Base-by-base conservation (phyloP, 2,113 vertebrate genomes). In the Genyomyrus donnyi region DNA sequence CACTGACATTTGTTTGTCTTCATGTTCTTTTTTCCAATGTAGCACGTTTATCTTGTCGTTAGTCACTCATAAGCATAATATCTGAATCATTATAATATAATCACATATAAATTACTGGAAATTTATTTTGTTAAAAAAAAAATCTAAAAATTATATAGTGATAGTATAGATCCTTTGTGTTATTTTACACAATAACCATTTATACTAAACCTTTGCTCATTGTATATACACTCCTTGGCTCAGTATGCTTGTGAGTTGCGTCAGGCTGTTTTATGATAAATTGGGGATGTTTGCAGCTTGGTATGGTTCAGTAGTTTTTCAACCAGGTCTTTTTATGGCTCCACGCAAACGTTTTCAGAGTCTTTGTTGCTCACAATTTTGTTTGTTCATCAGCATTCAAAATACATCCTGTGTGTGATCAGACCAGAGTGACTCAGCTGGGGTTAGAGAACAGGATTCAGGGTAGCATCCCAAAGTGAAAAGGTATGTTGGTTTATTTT, bases 401-500 rank as follows among this genome's bases (percentile, higher is more conserved):
- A 85, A 88, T 91, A 86, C 1, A 46, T 77, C 88, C 90, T 90
- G 89, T 87, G 85, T 90, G 88, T 42, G 87, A 84, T 90, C 66
- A 85, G 17, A 17, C 88, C 86, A 84, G 19, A 92, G 91, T 90
- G 91, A 91, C 89, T 53, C 19, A 90, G 66, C 70, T 87, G 58
- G 89, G 90, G 80, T 31, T 46, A 45, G 49, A 88, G 66, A 45
- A 39, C 10, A 0, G 42, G n/a, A 80, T 66, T n/a, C 42, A 77
- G 52, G 74, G 58, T 42, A 13, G 13, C 27, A 58, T 11, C 85
- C 15, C 8, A 74, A 50, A 84, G 58, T 88, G 88, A 91, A 90
- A 87, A 89, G 83, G 17, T 84, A 89, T 87, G 88, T 90, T 91
- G 87, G 89, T 88, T 90, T 70, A 91, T 90, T 74, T 90, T 46